Percentiles rank a stretch among this genome's conserved stretches.
phyloP scores from a whole-genome alignment of 2,113 vertebrate species.

The Ariopsis seemanni region DNA sequence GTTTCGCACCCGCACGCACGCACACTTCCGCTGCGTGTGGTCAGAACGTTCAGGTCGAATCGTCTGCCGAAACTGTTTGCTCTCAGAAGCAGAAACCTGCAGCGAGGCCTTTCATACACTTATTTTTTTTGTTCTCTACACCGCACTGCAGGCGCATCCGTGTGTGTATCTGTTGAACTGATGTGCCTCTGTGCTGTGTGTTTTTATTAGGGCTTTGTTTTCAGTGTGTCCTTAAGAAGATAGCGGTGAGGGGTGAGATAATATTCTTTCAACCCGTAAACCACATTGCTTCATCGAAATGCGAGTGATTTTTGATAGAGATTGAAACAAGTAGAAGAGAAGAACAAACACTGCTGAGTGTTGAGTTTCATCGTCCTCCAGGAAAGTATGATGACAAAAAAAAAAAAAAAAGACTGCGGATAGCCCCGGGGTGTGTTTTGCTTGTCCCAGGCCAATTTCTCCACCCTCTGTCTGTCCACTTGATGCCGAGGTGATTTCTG shows the following conservation, averaged over 20 bases:
- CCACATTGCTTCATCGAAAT: not conserved
- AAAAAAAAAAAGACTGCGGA: not conserved
- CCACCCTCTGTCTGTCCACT: not conserved
- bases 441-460: not conserved
- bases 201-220: not conserved
- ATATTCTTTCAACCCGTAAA: not conserved
- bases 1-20: not conserved
- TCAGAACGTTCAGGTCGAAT: constrained; percentile 6
- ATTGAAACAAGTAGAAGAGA: not conserved
- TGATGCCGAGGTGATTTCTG: not conserved
- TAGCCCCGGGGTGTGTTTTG: no score
- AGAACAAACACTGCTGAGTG: not conserved
- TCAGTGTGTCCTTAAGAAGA: no score
- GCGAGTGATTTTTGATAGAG: no score
- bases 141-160: not conserved
- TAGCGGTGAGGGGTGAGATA: no score
- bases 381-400: not conserved
- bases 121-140: no score
- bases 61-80: not conserved
- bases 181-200: not conserved
- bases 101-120: no score
- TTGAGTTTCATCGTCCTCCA: not conserved
- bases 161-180: not conserved
- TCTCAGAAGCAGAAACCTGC: not conserved
- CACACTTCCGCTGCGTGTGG: not conserved